These are phyloP conservation scores for Drosophila pseudotakahashii DNA, from an alignment of 2,888 invertebrate species.

Conservation along the genomic window DNA sequence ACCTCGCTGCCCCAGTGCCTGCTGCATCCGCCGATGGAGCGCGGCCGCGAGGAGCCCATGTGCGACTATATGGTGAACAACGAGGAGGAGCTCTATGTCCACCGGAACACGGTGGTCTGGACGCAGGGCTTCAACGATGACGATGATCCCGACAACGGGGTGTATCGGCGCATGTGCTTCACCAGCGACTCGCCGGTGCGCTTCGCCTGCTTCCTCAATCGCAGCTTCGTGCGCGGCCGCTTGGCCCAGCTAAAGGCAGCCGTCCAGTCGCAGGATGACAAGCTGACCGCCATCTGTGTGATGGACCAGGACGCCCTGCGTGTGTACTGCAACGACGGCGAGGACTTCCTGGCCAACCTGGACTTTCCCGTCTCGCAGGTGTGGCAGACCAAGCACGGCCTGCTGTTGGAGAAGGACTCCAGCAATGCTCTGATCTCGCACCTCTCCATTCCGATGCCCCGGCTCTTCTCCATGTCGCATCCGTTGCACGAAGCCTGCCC, in stretches of 20 bases:
- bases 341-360: slow-evolving; percentile 92
- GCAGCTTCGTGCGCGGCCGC: slow-evolving; percentile 85
- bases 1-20: slow-evolving; percentile 59
- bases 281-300: slow-evolving; percentile 80
- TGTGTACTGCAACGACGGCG: slow-evolving; percentile 91
- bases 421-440: slow-evolving; percentile 80
- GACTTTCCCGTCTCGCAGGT: slow-evolving; percentile 92
- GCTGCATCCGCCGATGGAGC: slow-evolving; percentile 38
- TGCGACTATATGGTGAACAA: slow-evolving; percentile 84
- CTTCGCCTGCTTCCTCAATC: slow-evolving; percentile 91
- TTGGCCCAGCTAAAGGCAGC: slow-evolving; percentile 55
- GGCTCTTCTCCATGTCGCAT: slow-evolving; percentile 93
- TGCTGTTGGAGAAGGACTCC: slow-evolving; percentile 91
- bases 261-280: slow-evolving; percentile 54
- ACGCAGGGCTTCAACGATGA: slow-evolving; percentile 20
- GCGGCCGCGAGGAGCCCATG: slow-evolving; percentile 71
- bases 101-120: slow-evolving; percentile 32
- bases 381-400: slow-evolving; percentile 94
- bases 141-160: slow-evolving; percentile 40
- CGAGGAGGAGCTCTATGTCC: slow-evolving; percentile 48
- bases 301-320: slow-evolving; percentile 90
- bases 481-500: slow-evolving; percentile 96
- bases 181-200: slow-evolving; percentile 93
- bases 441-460: slow-evolving; percentile 87
- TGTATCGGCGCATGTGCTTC: slow-evolving; percentile 86